These are phyloP conservation scores for Ips nitidus DNA, from an alignment of 1,140 invertebrate species.

Conservation along the genomic window DNA sequence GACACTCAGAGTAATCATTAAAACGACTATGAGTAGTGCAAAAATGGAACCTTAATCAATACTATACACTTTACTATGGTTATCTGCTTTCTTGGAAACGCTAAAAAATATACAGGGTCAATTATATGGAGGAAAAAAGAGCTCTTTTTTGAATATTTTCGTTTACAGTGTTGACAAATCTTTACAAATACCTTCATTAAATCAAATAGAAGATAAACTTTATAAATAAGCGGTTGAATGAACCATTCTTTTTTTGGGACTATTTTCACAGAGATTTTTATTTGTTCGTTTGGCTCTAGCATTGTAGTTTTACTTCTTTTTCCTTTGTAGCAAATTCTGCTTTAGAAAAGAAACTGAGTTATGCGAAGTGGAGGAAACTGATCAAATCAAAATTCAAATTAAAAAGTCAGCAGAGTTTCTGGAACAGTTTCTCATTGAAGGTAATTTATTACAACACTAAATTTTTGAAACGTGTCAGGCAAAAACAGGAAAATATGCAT, in stretches of 20 bases:
- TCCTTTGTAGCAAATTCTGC: background rate
- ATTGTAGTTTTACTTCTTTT: background rate
- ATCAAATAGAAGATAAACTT: too few species aligned
- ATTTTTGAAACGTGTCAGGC: background rate
- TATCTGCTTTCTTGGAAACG: too few species aligned
- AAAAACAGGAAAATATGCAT: background rate
- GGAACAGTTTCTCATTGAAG: constrained; percentile 64
- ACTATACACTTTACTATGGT: too few species aligned
- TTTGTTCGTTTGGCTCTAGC: background rate
- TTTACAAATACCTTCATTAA: too few species aligned
- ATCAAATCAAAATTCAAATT: constrained; percentile 61
- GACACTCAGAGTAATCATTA: too few species aligned
- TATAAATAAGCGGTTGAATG: too few species aligned
- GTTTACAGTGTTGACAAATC: too few species aligned
- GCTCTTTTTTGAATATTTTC: too few species aligned
- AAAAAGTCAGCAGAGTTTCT: constrained; percentile 60
- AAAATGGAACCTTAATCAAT: too few species aligned
- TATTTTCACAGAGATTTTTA: background rate
- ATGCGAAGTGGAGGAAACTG: constrained; percentile 46
- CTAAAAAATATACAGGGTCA: too few species aligned
- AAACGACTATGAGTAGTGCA: too few species aligned
- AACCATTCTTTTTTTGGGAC: background rate
- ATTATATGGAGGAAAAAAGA: too few species aligned
- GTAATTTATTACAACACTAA: constrained; percentile 6
- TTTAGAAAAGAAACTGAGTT: background rate